Conservation (phyloP, 23 tunicate genomes). For the Trididemnum nubilum region DNA sequence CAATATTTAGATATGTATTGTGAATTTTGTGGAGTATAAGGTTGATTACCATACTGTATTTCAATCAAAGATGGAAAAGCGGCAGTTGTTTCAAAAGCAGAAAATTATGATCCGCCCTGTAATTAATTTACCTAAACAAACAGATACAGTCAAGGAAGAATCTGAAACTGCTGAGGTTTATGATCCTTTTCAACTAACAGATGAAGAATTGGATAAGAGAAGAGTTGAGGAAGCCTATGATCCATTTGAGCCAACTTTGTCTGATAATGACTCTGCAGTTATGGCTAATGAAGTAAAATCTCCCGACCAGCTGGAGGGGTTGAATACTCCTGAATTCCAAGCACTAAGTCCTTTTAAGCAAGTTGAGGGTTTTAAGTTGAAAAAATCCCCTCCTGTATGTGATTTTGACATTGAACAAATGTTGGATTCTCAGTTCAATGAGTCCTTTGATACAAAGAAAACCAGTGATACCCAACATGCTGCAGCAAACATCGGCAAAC, state of each 20-base stretch:
- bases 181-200: slow-evolving; percentile 83
- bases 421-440: slow-evolving; percentile 32
- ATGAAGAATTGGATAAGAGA: slow-evolving; percentile 51
- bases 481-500: not conserved
- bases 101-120: slow-evolving; percentile 61
- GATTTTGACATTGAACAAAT: slow-evolving; percentile 31
- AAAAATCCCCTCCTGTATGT: not conserved
- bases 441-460: not conserved
- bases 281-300: not conserved
- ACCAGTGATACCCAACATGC: not conserved
- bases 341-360: not conserved
- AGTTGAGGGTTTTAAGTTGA: not conserved
- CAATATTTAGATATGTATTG: too few species aligned
- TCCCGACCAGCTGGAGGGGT: not conserved
- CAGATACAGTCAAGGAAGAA: not conserved
- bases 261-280: slow-evolving; percentile 72
- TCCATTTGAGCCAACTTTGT: slow-evolving; percentile 86
- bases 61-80: too few species aligned
- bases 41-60: too few species aligned
- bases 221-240: slow-evolving; percentile 56
- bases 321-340: not conserved
- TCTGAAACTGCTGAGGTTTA: slow-evolving; percentile 19
- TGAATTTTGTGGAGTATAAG: too few species aligned
- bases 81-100: too few species aligned
- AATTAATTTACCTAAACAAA: slow-evolving; percentile 58